Base-by-base conservation (phyloP, 2,888 invertebrate genomes). In the Drosophila paramelanica region DNA sequence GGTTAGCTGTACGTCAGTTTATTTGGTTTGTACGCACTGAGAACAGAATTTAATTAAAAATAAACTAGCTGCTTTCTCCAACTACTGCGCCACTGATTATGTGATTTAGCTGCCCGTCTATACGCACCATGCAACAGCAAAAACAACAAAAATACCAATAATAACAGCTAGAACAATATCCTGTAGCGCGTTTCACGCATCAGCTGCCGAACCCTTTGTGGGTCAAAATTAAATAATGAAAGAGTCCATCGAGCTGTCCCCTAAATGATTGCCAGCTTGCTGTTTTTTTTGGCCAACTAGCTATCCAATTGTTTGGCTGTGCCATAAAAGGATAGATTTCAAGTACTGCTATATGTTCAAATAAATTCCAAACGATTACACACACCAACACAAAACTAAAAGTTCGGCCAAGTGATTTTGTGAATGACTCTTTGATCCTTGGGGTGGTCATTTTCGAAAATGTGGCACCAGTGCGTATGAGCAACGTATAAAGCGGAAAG, bases 41-140 rank as follows among this genome's bases (percentile, higher is more conserved):
- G 61, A 70, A 61, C 57, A 67, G 55, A 70, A 72, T 84, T 84
- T 84, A 84, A 84, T 84, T 84, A 84, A 84, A 84, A 87, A 83
- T 81, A 79, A 81, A 84, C 60, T 69, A 76, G 38, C 67, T 57
- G 36, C 55, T 42, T n/a, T n/a, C 27, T 20, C 36, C 66, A 31
- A 47, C 27, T 46, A 41, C 64, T 33, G 36, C 46, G 52, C 60
- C 55, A 60, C 66, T 77, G 79, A 83, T 86, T 81, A 75, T 74
- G 59, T 50, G 77, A 81, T 72, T 56, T 53, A 64, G 14, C 42
- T 51, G 36, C 49, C 42, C 59, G 49, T 43, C 46, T 55, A 67
- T 53, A 45, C 50, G 49, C 45, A 41, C 25, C 38, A 13, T 14
- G 8, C 65, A 58, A 45, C 43, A 64, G 39, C 41, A 31, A 20